Evolutionary conservation across 2,888 invertebrate genomes (phyloP).

Genomic region (Poecilobothrus nobilitatus): DNA sequence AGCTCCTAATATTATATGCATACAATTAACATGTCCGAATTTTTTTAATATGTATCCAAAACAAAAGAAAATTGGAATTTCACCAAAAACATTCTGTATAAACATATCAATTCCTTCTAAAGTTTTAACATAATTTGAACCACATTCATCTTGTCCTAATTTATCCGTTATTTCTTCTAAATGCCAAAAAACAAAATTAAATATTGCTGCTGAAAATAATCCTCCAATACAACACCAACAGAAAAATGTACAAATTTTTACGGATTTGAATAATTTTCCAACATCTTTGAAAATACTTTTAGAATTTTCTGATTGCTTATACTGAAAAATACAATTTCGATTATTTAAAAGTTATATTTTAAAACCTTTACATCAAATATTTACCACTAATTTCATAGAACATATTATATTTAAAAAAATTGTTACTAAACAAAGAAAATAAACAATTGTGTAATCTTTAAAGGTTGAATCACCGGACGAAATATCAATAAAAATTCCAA

Average conservation of each 20-base stretch:
- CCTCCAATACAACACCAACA: neutral
- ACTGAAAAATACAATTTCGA: neutral
- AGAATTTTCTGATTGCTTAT: neutral
- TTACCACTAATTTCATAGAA: neutral
- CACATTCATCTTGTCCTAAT: neutral
- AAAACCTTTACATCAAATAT: neutral
- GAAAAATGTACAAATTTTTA: neutral
- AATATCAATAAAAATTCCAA: slow-evolving; percentile 63
- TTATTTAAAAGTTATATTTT: too few species aligned
- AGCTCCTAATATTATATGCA: neutral
- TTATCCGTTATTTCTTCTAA: neutral
- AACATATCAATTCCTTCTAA: neutral
- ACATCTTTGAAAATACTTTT: neutral
- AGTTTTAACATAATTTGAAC: neutral
- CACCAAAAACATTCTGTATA: neutral
- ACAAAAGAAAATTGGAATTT: neutral
- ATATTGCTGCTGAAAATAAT: neutral
- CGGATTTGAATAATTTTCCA: neutral
- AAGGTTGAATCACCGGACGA: slow-evolving; percentile 51
- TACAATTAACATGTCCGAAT: neutral
- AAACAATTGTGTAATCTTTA: slow-evolving; percentile 56
- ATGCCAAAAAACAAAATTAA: neutral
- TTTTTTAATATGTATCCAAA: neutral
- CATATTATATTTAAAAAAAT: neutral
- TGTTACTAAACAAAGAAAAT: neutral